A percentile compares a stretch with the other conserved stretches of the same genome.
phyloP scores from a whole-genome alignment of 1,140 invertebrate genomes.

The Papilio polyxenes region DNA sequence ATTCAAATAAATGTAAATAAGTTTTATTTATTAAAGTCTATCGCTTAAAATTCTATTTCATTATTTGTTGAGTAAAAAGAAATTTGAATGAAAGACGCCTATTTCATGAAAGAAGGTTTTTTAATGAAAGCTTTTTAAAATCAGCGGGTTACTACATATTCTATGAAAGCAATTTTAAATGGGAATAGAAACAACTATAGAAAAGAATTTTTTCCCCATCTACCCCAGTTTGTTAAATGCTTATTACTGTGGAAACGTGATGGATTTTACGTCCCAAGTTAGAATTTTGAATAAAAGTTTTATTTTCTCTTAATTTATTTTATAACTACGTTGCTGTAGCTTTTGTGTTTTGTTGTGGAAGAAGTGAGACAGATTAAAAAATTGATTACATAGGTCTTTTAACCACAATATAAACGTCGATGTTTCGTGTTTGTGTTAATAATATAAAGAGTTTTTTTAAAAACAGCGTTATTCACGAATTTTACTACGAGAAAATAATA shows the following conservation, averaged over 20 bases:
- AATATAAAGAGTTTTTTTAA: too few species aligned
- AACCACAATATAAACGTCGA: too few species aligned
- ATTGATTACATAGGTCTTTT: too few species aligned
- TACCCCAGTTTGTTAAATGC: not conserved
- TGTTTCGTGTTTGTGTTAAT: too few species aligned
- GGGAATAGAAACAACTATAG: slow-evolving; percentile 25
- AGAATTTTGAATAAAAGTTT: not conserved
- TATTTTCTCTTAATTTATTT: too few species aligned
- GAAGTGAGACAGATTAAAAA: too few species aligned
- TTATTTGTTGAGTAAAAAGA: slow-evolving; percentile 14
- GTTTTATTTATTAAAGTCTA: not conserved
- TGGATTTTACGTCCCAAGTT: not conserved
- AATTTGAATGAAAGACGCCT: slow-evolving; percentile 8
- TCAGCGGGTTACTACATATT: slow-evolving; percentile 21
- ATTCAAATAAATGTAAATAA: not conserved
- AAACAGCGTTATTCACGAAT: too few species aligned
- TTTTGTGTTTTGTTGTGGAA: too few species aligned
- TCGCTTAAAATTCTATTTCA: slow-evolving; percentile 14
- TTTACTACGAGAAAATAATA: too few species aligned
- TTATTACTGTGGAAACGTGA: not conserved
- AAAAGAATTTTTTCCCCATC: not conserved
- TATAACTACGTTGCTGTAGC: not conserved
- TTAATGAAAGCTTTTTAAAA: slow-evolving; percentile 26
- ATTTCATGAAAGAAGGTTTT: slow-evolving; percentile 26
- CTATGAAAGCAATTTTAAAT: slow-evolving; percentile 28